Evolutionary conservation across 2,113 vertebrate genomes (phyloP), one percentile per base, ranked within the genome.

Genomic region (Fregetta grallaria): DNA sequence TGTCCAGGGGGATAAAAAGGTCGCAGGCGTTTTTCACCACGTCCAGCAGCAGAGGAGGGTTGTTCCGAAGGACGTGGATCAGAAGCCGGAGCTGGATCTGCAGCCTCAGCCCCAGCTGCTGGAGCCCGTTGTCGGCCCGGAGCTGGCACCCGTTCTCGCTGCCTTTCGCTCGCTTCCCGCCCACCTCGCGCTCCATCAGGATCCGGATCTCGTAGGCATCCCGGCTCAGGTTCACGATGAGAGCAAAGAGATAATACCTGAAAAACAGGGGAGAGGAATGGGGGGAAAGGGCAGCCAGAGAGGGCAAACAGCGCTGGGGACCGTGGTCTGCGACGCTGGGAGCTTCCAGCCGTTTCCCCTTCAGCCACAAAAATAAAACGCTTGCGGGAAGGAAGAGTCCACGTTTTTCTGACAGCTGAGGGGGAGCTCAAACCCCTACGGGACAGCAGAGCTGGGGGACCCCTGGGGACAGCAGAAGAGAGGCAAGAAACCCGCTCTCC

Each of bases 161-260:
- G 23, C 63, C 15, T 30, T 85, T 96, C 4, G 79, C 66, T 9
- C 96, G 94, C 22, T 65, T 92, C 34, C 87, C 75, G 4, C 95
- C 94, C 0, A 52, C 93, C 67, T 99, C 99, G 0, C 97, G 94
- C 58, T 99, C 99, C 98, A 98, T 96, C 83, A 99, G 98, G 13
- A 98, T 59, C 18, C 96, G 97, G 56, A 99, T 92, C 97, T 99
- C 99, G 1, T 99, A 99, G 75, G 97, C 97, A 1, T 99, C 99
- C 5, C 99, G 98, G 74, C 98, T 99, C 91, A 99, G 98, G 96
- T 98, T 99, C 85, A 99, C 98, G 88, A 99, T 98, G 67, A 99
- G 98, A 1, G 99, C 97, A 12, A 99, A 99, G 30, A 99, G 98
- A 93, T 99, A 99, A 88, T 99, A 99, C 96, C 99, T 99, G 96